Base-by-base conservation (phyloP, 1,140 invertebrate species). In the Drosophila tsacasi region DNA sequence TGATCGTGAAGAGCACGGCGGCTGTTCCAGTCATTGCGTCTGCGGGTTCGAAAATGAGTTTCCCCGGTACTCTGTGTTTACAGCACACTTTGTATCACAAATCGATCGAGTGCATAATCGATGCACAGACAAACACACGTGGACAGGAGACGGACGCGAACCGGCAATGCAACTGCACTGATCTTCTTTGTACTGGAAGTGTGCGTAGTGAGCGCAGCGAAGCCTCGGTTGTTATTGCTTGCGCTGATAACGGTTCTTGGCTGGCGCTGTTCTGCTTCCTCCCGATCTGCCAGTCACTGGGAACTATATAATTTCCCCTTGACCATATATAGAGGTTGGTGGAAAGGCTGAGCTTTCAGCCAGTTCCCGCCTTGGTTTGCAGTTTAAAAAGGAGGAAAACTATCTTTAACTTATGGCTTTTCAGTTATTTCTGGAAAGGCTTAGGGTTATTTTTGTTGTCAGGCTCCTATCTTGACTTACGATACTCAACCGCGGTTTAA, bases 1-100 rank as follows among this genome's bases (percentile, higher is more conserved):
- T 92, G 25, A 93, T 86, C n/a, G 93, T 82, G 61, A 93, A 93
- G n/a, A 93, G 76, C 12, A 93, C 93, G 19, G 93, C 83, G 0
- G 92, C 74, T 5, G 71, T 71, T 37, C 79, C 81, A 50, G 69
- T 67, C 84, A 87, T 87, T 42, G 54, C 65, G 35, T 35, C 9
- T n/a, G 27, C 27, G 27, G 13, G 32, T 1, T 42, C 9, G 39
- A 19, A 32, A 39, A 13, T 39, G 49, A 21, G 5, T 64, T 52
- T 40, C 21, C 21, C 15, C 25, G 30, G 12, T 17, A 8, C 9
- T 35, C 27, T 55, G 15, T 60, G 35, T 60, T 55, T 25, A 54
- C 63, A 19, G 42, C 23, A 54, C 19, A 30, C 66, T 47, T 46
- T 58, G 42, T 57, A 40, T 62, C 23, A n/a, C 44, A n/a, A 67